Percentiles rank a stretch among this genome's conserved stretches.
Conservation (phyloP, 2,888 invertebrate genomes). For the Ochropleura leucogaster region DNA sequence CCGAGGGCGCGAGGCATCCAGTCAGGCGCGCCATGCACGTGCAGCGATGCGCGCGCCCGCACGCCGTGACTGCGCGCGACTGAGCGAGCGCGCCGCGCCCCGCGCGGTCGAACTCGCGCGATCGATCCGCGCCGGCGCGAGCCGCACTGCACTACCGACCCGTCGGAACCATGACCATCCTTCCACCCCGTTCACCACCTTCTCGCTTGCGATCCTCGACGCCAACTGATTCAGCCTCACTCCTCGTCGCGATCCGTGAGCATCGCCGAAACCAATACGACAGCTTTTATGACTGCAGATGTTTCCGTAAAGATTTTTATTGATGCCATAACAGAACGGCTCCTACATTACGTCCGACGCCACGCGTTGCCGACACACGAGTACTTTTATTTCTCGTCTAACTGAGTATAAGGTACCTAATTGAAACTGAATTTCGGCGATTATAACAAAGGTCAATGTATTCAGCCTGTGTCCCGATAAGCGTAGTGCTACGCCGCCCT, state of each 20-base stretch:
- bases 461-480: slow-evolving; percentile 74
- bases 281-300: slow-evolving; percentile 74
- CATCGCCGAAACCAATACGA: slow-evolving; percentile 60
- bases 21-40: slow-evolving; percentile 90
- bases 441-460: slow-evolving; percentile 80
- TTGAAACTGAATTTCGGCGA: slow-evolving; percentile 74
- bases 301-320: slow-evolving; percentile 67
- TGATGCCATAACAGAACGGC: slow-evolving; percentile 72
- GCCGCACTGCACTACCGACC: slow-evolving; percentile 68
- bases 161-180: slow-evolving; percentile 70
- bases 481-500: slow-evolving; percentile 83
- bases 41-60: slow-evolving; percentile 86
- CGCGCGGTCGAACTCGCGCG: slow-evolving; percentile 72
- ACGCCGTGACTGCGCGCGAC: slow-evolving; percentile 87
- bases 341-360: slow-evolving; percentile 57
- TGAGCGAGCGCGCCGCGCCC: slow-evolving; percentile 71
- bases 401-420: slow-evolving; percentile 54
- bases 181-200: slow-evolving; percentile 68
- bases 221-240: slow-evolving; percentile 61
- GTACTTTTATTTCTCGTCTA: slow-evolving; percentile 56
- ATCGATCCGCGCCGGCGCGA: slow-evolving; percentile 67
- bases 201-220: slow-evolving; percentile 61
- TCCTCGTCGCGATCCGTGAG: slow-evolving; percentile 53
- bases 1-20: slow-evolving; percentile 90
- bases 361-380: slow-evolving; percentile 59